Evolutionary conservation across 2,888 invertebrate genomes (phyloP).

Genomic region (Ophion costatus): DNA sequence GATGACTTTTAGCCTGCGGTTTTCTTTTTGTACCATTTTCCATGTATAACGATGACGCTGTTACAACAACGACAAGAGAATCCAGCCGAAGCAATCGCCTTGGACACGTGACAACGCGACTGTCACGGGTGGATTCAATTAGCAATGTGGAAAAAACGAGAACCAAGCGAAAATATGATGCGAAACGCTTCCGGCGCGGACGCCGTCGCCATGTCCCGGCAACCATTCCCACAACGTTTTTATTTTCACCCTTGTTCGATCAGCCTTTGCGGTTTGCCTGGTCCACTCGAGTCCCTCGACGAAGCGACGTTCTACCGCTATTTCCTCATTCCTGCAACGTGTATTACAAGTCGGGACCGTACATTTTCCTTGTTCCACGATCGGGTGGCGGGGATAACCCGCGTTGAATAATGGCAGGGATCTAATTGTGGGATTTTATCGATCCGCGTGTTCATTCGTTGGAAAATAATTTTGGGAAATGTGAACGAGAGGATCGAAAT

Average conservation of each 20-base stretch:
- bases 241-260: conserved; percentile 46
- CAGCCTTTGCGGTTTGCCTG: conserved; percentile 51
- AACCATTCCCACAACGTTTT: conserved; percentile 13
- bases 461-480: background rate
- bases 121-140: conserved; percentile 58
- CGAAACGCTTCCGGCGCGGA: conserved; percentile 33
- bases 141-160: conserved; percentile 62
- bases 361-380: background rate
- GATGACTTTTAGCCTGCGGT: background rate
- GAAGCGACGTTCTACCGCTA: conserved; percentile 34
- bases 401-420: background rate
- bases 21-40: background rate
- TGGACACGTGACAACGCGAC: conserved; percentile 9
- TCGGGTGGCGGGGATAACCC: background rate
- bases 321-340: conserved; percentile 18
- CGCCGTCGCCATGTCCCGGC: conserved; percentile 3
- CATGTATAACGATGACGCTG: conserved; percentile 26
- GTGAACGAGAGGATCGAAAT: too few species aligned
- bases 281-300: conserved; percentile 22
- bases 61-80: background rate
- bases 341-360: background rate
- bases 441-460: background rate
- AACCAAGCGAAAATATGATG: conserved; percentile 57
- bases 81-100: conserved; percentile 5
- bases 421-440: background rate